Evolutionary conservation across 2,113 vertebrate species (phyloP).

Genomic region (Neotoma lepida): DNA sequence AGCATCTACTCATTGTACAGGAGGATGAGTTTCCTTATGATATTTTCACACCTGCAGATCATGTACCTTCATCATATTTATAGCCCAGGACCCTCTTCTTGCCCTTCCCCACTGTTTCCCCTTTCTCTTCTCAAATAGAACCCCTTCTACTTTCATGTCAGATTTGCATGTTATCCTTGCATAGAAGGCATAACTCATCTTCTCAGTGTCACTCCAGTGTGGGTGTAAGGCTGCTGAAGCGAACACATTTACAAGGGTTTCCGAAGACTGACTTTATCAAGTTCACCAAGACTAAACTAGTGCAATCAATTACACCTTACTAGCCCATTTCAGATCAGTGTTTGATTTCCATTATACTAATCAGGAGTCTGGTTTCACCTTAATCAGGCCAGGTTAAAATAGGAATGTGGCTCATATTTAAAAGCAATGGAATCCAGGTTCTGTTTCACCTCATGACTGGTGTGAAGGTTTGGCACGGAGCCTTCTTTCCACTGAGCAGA

Average conservation of each 20-base stretch:
- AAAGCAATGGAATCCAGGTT: slow-evolving; percentile 66
- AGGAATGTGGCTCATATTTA: slow-evolving; percentile 65
- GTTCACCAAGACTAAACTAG: slow-evolving; percentile 24
- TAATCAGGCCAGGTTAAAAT: slow-evolving; percentile 28
- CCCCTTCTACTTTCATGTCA: not conserved
- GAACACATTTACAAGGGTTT: not conserved
- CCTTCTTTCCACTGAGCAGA: slow-evolving; percentile 46
- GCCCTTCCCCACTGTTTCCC: not conserved
- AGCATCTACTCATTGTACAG: not conserved
- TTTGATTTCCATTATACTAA: slow-evolving; percentile 55
- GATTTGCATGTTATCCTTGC: not conserved
- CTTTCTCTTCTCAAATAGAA: not conserved
- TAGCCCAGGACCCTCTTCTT: not conserved
- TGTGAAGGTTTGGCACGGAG: slow-evolving; percentile 38
- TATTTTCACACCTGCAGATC: not conserved
- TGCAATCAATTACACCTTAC: not conserved
- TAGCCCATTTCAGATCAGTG: slow-evolving; percentile 43
- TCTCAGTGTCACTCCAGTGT: not conserved
- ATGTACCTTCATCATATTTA: not conserved
- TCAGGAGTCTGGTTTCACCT: slow-evolving; percentile 50
- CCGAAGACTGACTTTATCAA: slow-evolving; percentile 55
- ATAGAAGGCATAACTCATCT: too few relatives aligned
- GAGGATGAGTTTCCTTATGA: not conserved
- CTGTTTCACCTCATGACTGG: slow-evolving; percentile 55
- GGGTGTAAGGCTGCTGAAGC: not conserved